Conservation (phyloP, 2,113 vertebrate species). For the Strix aluco region DNA sequence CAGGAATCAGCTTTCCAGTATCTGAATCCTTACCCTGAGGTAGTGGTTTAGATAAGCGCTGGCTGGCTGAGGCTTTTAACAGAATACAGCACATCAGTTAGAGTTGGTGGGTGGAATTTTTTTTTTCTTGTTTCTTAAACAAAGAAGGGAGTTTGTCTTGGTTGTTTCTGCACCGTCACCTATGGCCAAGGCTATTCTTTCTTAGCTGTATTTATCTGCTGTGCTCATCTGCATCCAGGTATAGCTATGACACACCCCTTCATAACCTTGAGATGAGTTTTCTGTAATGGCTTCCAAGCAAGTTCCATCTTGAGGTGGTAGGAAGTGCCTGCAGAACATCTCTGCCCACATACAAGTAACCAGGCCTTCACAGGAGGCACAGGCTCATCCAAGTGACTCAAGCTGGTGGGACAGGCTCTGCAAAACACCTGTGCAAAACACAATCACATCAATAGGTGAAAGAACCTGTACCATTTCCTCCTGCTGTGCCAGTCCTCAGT, state of each 20-base stretch:
- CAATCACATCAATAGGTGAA: not conserved
- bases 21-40: not conserved
- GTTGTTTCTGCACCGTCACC: not conserved
- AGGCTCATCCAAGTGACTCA: not conserved
- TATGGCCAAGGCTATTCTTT: not conserved
- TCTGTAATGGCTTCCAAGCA: not conserved
- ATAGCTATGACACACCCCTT: not conserved
- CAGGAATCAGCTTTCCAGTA: slow-evolving; percentile 22
- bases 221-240: not conserved
- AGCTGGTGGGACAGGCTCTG: not conserved
- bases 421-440: not conserved
- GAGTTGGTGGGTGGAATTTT: not conserved
- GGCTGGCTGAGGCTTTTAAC: not conserved
- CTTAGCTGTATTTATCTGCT: not conserved
- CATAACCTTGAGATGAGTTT: not conserved
- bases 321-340: not conserved
- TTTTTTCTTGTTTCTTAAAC: not conserved
- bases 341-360: not conserved
- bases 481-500: not conserved
- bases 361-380: not conserved
- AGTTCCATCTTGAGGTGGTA: not conserved
- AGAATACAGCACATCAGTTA: not conserved
- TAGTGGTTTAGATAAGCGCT: slow-evolving; percentile 6
- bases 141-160: not conserved
- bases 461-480: not conserved